Evolutionary conservation across 2,888 invertebrate genomes (phyloP), one percentile per base, ranked within the genome.

Genomic region (Leptura quadrifasciata): DNA sequence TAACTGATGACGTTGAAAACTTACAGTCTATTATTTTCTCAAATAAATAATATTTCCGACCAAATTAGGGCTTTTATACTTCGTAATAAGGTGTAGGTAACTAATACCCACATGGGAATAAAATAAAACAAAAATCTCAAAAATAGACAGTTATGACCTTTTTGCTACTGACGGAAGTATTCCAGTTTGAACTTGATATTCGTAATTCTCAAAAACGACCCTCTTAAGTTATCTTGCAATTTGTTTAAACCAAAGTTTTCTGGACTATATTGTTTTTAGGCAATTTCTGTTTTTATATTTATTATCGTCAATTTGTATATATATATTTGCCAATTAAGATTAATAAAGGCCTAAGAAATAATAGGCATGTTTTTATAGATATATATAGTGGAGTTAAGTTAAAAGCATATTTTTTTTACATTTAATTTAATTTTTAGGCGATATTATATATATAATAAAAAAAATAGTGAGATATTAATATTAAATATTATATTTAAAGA

Each of bases 221-320:
- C 27, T 31, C 27, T 31, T 2, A 31, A 54, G 2, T 54, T 2
- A 54, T 2, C 47, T 47, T 68, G 39, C 24, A 54, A 64, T 71
- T 18, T 39, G 69, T 31, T 69, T 21, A 61, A 61, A 58, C 52
- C 52, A 31, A 24, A 57, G 2, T 47, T n/a, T 24, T 15, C 52
- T 24, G 20, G 52, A n/a, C 52, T 54, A 55, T 61, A 54, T 10
- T 55, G 35, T 58, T 21, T 35, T 73, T 73, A 65, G 65, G 67
- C n/a, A 73, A 71, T 61, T 58, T 52, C 21, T 47, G 39, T 65
- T 73, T 65, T 67, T 65, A 73, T 73, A 73, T 73, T 73, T 73
- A 65, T 72, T 72, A 72, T 73, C 35, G 71, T 71, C 71, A 73
- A 73, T 73, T 73, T 73, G 65, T 73, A 73, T 57, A 73, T 57